phyloP scores from a whole-genome alignment of 2,797 vertebrate species.

The Mormyrus hasselquistii region DNA sequence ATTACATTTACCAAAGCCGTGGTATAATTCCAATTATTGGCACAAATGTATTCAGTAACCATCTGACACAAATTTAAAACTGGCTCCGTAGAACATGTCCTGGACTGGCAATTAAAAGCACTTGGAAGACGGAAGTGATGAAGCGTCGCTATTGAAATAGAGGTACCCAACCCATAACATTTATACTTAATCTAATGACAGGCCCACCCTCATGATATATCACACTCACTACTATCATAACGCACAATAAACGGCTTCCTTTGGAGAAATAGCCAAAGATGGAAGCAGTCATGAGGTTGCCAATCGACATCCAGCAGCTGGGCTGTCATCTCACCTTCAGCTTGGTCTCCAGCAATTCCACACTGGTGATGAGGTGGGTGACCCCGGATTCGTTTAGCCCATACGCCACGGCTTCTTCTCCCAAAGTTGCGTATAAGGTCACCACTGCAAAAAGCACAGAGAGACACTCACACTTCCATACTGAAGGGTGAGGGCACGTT shows the following conservation, averaged over 20 bases:
- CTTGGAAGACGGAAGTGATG: background rate
- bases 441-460: constrained; percentile 69
- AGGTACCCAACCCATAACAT: background rate
- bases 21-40: background rate
- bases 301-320: background rate
- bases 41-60: background rate
- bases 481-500: background rate
- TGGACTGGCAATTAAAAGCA: background rate
- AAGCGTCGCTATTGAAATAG: background rate
- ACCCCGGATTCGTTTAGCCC: constrained; percentile 89
- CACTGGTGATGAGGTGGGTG: constrained; percentile 82
- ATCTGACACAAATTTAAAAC: background rate
- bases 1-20: background rate
- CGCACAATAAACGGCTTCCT: background rate
- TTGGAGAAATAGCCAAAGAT: background rate
- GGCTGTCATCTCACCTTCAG: constrained; percentile 73
- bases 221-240: background rate
- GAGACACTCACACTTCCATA: background rate
- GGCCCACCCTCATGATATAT: background rate
- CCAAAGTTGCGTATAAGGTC: constrained; percentile 91
- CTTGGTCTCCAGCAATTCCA: constrained; percentile 83
- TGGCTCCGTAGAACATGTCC: background rate
- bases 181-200: background rate
- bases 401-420: constrained; percentile 83
- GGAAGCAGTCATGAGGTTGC: background rate